Conservation (phyloP, 2,797 vertebrate species). For the Selene dorsalis region DNA sequence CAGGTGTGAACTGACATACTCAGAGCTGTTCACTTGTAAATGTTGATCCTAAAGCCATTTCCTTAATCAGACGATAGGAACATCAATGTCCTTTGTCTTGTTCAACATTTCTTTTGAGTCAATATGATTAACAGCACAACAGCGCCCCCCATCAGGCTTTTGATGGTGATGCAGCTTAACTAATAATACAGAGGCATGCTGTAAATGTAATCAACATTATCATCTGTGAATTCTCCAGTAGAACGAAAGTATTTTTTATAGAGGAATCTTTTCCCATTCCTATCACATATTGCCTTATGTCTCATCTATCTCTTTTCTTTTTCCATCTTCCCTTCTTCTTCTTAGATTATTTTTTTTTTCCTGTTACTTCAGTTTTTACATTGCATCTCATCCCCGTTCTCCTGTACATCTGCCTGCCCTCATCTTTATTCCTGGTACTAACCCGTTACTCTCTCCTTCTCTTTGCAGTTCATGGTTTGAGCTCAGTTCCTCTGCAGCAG, state of each 20-base stretch:
- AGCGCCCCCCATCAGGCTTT: constrained; percentile 48
- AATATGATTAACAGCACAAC: constrained; percentile 18
- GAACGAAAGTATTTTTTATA: neutral
- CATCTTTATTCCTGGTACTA: neutral
- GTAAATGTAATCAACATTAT: neutral
- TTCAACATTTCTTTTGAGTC: neutral
- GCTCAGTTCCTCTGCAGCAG: constrained; percentile 28
- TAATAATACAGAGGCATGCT: neutral
- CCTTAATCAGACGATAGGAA: neutral
- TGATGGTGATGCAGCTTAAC: constrained; percentile 11
- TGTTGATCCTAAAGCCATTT: too few species aligned
- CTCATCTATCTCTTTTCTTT: neutral
- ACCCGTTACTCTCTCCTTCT: constrained; percentile 7
- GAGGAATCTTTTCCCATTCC: neutral
- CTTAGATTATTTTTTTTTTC: neutral
- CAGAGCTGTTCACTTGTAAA: too few species aligned
- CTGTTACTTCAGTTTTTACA: neutral
- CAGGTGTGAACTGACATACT: too few species aligned
- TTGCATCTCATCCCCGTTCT: neutral
- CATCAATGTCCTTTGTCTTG: neutral
- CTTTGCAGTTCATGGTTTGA: constrained; percentile 70
- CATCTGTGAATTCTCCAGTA: neutral
- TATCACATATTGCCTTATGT: neutral
- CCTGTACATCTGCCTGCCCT: neutral
- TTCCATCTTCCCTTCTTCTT: neutral